These are phyloP conservation scores for Chloroclystis v-ata DNA, from an alignment of 2,888 invertebrate species.

Conservation along the genomic window DNA sequence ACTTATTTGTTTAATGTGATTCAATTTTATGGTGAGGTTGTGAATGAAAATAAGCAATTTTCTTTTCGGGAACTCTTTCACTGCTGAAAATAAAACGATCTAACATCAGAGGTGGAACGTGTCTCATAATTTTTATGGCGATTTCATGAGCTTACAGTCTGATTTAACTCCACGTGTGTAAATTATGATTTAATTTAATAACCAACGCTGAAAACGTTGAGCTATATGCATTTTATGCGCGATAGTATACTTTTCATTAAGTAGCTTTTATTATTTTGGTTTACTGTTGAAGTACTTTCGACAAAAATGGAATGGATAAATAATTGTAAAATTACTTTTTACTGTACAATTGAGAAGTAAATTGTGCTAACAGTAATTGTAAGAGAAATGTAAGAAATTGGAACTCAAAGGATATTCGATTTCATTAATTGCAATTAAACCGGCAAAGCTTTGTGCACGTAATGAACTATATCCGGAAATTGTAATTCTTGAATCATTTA, in stretches of 20 bases:
- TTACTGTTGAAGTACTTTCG: slow-evolving; percentile 8
- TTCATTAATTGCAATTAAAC: slow-evolving; percentile 40
- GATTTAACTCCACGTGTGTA: slow-evolving; percentile 71
- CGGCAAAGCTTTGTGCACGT: slow-evolving; percentile 29
- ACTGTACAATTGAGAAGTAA: neutral
- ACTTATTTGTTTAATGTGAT: slow-evolving; percentile 5
- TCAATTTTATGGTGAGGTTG: slow-evolving; percentile 26
- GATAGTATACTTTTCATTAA: slow-evolving; percentile 74
- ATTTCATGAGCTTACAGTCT: slow-evolving; percentile 65
- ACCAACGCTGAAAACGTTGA: slow-evolving; percentile 62
- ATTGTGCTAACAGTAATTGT: neutral
- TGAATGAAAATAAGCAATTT: slow-evolving; percentile 15
- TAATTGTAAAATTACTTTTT: too few species aligned
- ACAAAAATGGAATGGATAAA: too few species aligned
- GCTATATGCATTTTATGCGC: slow-evolving; percentile 71
- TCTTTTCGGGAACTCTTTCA: neutral
- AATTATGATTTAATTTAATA: slow-evolving; percentile 76
- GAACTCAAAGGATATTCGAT: slow-evolving; percentile 41
- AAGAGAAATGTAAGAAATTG: slow-evolving; percentile 17
- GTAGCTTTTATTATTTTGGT: slow-evolving; percentile 50
- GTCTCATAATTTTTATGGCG: slow-evolving; percentile 69
- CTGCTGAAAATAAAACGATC: slow-evolving; percentile 1
- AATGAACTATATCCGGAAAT: slow-evolving; percentile 6
- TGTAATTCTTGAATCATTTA: slow-evolving; percentile 1
- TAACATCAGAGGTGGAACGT: slow-evolving; percentile 49